phyloP scores from a whole-genome alignment of 2,888 invertebrate genomes.

The Ophion slaviceki region DNA sequence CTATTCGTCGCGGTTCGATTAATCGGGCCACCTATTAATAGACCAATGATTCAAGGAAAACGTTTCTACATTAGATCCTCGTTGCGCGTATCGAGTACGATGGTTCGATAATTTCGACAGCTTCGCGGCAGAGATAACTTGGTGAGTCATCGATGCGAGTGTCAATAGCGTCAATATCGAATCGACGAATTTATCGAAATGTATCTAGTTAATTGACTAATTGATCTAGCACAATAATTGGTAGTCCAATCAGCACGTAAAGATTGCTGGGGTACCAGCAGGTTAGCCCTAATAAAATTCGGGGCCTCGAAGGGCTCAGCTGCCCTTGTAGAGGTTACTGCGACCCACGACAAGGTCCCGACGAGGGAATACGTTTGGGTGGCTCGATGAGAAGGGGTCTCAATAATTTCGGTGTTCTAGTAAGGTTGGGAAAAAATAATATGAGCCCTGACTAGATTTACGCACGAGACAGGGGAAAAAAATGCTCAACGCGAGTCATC shows the following conservation, averaged over 20 bases:
- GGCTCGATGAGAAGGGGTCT: too few species aligned
- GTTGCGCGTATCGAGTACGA: slow-evolving; percentile 29
- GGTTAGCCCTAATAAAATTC: too few species aligned
- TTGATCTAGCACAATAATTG: too few species aligned
- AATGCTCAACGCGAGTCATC: slow-evolving; percentile 41
- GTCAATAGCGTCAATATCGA: slow-evolving; percentile 31
- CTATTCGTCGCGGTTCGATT: slow-evolving; percentile 71
- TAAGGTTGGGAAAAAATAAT: too few species aligned
- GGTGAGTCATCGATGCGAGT: slow-evolving; percentile 43
- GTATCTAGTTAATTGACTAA: not conserved
- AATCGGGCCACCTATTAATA: slow-evolving; percentile 74
- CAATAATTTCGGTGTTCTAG: too few species aligned
- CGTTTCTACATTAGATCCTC: slow-evolving; percentile 66
- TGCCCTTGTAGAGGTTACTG: too few species aligned
- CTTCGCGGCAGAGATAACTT: slow-evolving; percentile 31
- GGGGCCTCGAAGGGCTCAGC: too few species aligned
- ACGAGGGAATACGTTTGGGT: too few species aligned
- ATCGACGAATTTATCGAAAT: not conserved
- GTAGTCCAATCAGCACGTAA: too few species aligned
- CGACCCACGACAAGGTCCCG: too few species aligned
- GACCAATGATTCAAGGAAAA: slow-evolving; percentile 76
- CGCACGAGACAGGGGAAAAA: not conserved
- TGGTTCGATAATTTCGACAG: slow-evolving; percentile 58
- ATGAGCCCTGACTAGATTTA: too few species aligned
- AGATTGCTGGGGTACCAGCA: too few species aligned